Evolutionary conservation across 2,113 vertebrate genomes (phyloP), one percentile per base, ranked within the genome.

Genomic region (Chascanopsetta lugubris): DNA sequence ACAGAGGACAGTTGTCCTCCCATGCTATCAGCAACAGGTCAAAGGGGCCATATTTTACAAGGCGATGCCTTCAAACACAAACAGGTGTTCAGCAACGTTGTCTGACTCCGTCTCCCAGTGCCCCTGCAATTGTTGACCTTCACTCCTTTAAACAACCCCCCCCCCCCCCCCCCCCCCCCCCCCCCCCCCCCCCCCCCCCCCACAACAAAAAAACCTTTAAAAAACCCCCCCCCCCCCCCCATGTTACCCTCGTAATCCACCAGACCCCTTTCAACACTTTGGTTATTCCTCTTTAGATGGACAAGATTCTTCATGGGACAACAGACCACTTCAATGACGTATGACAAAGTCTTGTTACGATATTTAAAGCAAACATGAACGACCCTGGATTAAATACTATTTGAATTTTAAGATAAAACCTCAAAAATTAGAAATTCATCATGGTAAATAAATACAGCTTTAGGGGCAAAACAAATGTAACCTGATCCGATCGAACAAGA

Each of bases 61-160:
- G 61, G 13, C 2, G 26, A 22, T 36, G n/a, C 66, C 65, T 69
- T 26, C 69, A 65, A n/a, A 62, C 70, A 55, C 34, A 68, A 72
- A 79, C 69, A 82, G 82, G 75, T 86, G 74, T 69, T 69, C 54
- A 58, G 45, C 75, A 60, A 55, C 63, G 72, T 55, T 18, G 63
- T 69, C 62, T 43, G 61, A 51, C 47, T 74, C 32, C 38, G 42
- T 63, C 54, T 69, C 65, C 68, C 55, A 60, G 46, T 46, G 46
- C 27, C 51, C 40, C 49, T 17, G 20, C 48, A 73, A 49, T 60
- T 50, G 38, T 64, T 77, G 69, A 81, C 80, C 61, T 57, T 66
- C 48, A 62, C 60, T 38, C 40, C 55, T 72, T 63, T 18, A 21
- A 66, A 34, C 22, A n/a, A n/a, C n/a, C n/a, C n/a, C n/a, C n/a